phyloP scores from a whole-genome alignment of 2,113 vertebrate species.

The Mustela nigripes region DNA sequence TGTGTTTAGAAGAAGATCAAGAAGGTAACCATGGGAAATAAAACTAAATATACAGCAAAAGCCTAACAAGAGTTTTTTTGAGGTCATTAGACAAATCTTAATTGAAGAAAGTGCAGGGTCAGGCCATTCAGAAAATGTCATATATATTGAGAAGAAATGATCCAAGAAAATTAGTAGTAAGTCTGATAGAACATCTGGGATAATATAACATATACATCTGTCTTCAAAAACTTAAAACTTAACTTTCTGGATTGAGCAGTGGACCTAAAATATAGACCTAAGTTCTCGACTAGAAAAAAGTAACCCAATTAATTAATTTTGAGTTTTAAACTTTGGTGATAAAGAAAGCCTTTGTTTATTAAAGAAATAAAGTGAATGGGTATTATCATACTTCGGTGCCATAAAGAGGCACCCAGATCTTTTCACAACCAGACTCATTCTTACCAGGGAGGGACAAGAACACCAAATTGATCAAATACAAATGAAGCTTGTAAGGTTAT shows the following conservation, averaged over 20 bases:
- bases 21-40: background rate
- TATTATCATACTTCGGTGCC: background rate
- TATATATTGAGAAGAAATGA: constrained; percentile 64
- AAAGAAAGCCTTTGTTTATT: background rate
- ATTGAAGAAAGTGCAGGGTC: background rate
- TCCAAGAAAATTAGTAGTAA: constrained; percentile 67
- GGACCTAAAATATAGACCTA: background rate
- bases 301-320: background rate
- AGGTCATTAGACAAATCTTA: constrained; percentile 6
- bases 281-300: background rate
- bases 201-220: constrained; percentile 11
- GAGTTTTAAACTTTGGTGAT: constrained; percentile 4
- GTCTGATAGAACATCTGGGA: constrained; percentile 68
- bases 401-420: background rate
- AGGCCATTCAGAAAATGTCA: background rate
- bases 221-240: background rate
- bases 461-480: background rate
- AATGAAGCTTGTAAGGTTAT: background rate
- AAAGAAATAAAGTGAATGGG: background rate
- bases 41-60: background rate
- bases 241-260: background rate
- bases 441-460: background rate
- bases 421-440: background rate
- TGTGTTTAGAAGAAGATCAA: constrained; percentile 5
- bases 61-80: background rate